Conservation (phyloP, 2,113 vertebrate genomes). For the Helogale parvula region DNA sequence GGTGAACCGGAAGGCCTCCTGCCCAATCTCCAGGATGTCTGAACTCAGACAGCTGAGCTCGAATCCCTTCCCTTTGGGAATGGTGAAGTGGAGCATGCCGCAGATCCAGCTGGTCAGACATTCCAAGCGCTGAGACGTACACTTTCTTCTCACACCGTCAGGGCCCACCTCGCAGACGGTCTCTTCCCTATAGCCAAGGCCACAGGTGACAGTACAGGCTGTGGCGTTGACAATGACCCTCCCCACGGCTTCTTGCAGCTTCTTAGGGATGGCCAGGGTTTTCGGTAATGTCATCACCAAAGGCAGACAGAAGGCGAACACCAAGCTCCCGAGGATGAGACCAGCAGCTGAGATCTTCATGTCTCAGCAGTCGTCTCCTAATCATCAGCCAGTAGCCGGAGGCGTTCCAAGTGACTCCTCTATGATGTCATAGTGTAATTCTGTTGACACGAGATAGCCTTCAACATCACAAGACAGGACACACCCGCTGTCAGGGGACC, state of each 20-base stretch:
- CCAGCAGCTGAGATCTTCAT: background rate
- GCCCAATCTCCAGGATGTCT: slow-evolving; percentile 69
- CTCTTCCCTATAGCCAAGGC: slow-evolving; percentile 89
- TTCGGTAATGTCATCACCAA: background rate
- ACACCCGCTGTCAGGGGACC: background rate
- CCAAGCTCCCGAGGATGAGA: background rate
- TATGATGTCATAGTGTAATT: background rate
- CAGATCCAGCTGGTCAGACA: slow-evolving; percentile 89
- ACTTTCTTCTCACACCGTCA: slow-evolving; percentile 35
- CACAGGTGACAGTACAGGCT: slow-evolving; percentile 92
- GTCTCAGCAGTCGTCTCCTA: background rate
- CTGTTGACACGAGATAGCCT: background rate
- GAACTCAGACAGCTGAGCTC: slow-evolving; percentile 87
- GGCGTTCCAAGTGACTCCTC: background rate
- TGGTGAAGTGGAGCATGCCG: slow-evolving; percentile 86
- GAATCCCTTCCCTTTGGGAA: slow-evolving; percentile 79
- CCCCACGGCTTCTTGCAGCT: slow-evolving; percentile 54
- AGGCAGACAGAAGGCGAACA: background rate
- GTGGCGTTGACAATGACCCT: slow-evolving; percentile 80
- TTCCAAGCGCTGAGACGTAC: slow-evolving; percentile 71
- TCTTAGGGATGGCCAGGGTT: slow-evolving; percentile 63
- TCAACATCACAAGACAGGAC: background rate
- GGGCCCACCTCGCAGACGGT: slow-evolving; percentile 83
- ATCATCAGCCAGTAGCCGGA: background rate
- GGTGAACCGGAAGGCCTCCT: slow-evolving; percentile 83